Evolutionary conservation across 2,797 vertebrate genomes (phyloP).

Genomic region (Naso thynnoides): DNA sequence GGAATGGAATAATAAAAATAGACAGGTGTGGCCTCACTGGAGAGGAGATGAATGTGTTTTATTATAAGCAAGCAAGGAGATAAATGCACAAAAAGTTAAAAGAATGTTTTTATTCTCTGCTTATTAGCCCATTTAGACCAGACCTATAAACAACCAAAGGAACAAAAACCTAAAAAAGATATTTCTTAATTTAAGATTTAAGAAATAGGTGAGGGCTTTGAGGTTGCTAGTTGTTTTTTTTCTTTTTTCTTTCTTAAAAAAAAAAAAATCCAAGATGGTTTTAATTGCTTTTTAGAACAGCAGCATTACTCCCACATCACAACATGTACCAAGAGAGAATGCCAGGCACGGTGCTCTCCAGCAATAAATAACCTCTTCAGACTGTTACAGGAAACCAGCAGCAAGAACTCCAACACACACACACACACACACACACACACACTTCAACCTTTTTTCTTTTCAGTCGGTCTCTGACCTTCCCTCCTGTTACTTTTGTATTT

Average conservation of each 20-base stretch:
- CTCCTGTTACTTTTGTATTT: constrained; percentile 5
- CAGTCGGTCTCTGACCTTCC: constrained; percentile 6
- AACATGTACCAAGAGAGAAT: constrained; percentile 81
- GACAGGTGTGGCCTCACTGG: constrained; percentile 19
- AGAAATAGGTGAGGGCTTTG: neutral
- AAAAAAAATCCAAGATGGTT: constrained; percentile 64
- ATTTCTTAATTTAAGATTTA: constrained; percentile 30
- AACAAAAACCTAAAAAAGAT: constrained; percentile 29
- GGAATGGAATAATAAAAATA: neutral
- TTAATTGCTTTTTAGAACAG: constrained; percentile 79
- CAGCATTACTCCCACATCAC: constrained; percentile 82
- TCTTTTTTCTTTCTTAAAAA: constrained; percentile 20
- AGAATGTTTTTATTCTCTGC: neutral
- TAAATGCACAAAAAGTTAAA: neutral
- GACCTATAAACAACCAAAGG: neutral
- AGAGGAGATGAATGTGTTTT: neutral
- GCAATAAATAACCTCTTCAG: constrained; percentile 79
- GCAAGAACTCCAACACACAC: constrained; percentile 37
- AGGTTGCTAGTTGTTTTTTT: constrained; percentile 11
- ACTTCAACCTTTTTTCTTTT: constrained; percentile 30
- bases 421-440: constrained; percentile 24
- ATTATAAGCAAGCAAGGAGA: neutral
- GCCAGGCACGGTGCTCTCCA: constrained; percentile 68
- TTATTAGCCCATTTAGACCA: neutral
- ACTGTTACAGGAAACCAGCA: constrained; percentile 70